Percentiles rank a stretch among this genome's conserved stretches.
phyloP scores from a whole-genome alignment of 37 sponge, comb jelly and placozoan genomes.

The Chondrilla cf. caribensis region DNA sequence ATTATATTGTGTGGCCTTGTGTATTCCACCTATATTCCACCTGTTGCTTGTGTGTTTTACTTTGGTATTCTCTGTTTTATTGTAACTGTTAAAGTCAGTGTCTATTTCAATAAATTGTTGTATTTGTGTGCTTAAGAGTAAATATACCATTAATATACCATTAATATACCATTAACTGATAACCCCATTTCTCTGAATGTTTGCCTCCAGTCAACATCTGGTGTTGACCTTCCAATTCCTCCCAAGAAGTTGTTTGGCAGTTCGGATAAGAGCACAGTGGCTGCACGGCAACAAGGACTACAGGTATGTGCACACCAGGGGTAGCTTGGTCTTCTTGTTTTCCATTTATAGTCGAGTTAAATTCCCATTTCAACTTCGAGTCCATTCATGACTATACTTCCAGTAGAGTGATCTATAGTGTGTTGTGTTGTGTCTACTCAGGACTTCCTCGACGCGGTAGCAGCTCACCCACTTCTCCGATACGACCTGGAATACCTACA shows the following conservation, averaged over 20 bases:
- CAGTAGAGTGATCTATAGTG: not conserved
- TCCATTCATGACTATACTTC: no score
- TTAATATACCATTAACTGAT: no score
- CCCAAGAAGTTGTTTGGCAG: constrained; percentile 82
- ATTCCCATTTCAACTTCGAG: no score
- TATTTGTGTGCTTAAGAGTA: no score
- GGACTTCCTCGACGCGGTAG: constrained; percentile 33
- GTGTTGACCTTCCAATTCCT: constrained; percentile 58
- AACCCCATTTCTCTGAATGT: no score
- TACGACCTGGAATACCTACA: constrained; percentile 29
- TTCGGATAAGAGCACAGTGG: constrained; percentile 52
- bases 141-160: no score
- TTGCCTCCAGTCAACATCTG: constrained; percentile 37
- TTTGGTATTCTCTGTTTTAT: no score
- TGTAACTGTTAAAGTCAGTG: no score
- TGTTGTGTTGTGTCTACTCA: not conserved
- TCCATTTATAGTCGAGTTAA: no score
- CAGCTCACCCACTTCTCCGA: constrained; percentile 46
- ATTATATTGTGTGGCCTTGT: not conserved
- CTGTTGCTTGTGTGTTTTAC: no score
- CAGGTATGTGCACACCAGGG: constrained; percentile 20
- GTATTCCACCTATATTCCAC: no score
- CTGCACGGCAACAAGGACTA: constrained; percentile 58
- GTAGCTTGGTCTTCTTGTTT: not conserved
- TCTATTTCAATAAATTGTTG: no score